phyloP scores from a whole-genome alignment of 1,140 invertebrate genomes.

The Drosophila bocqueti region DNA sequence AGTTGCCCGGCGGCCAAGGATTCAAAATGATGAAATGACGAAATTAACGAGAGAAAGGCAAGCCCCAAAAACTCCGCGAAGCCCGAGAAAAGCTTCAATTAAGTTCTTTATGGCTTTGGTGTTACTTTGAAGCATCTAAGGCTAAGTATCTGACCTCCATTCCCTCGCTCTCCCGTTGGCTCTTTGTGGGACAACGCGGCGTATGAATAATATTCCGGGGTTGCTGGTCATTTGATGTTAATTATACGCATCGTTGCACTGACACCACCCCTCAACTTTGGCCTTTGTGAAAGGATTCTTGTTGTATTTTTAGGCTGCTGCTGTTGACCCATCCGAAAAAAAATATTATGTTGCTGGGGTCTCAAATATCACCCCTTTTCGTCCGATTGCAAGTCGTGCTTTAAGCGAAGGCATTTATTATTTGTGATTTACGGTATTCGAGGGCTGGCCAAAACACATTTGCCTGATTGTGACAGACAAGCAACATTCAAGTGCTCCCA shows the following conservation, averaged over 20 bases:
- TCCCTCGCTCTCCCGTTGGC: not conserved
- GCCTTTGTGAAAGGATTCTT: constrained; percentile 21
- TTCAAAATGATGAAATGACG: constrained; percentile 21
- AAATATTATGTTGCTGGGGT: not conserved
- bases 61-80: constrained; percentile 57
- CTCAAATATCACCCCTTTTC: constrained; percentile 9
- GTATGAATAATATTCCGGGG: constrained; percentile 49
- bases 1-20: constrained; percentile 53
- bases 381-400: constrained; percentile 27
- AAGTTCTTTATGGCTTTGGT: constrained; percentile 54
- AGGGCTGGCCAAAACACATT: constrained; percentile 58
- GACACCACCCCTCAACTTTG: constrained; percentile 22
- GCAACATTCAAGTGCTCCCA: constrained; percentile 64
- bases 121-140: constrained; percentile 35
- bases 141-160: not conserved
- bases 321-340: constrained; percentile 2
- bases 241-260: constrained; percentile 68
- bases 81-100: constrained; percentile 63
- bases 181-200: constrained; percentile 16
- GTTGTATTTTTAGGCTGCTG: constrained; percentile 27
- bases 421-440: constrained; percentile 29
- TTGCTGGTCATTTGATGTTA: constrained; percentile 60
- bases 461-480: constrained; percentile 68
- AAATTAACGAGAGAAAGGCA: constrained; percentile 38
- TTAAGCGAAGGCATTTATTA: constrained; percentile 53